Percentiles rank a stretch among this genome's conserved stretches.
Conservation (phyloP, 2,888 invertebrate species). For the Rotaria macrura region DNA sequence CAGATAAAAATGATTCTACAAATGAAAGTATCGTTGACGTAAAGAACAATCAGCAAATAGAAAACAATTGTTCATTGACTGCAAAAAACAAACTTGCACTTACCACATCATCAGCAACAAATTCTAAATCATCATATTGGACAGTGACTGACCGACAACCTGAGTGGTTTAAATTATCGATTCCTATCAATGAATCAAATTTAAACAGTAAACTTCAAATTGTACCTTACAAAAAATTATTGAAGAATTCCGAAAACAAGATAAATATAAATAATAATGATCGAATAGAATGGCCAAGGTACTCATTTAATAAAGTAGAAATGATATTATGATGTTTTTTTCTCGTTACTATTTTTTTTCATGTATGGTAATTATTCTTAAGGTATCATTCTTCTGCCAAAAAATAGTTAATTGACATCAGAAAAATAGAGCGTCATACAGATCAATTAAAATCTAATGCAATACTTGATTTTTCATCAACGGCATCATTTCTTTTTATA, state of each 20-base stretch:
- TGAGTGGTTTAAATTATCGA: neutral
- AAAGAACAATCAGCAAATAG: neutral
- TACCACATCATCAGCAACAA: neutral
- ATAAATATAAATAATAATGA: neutral
- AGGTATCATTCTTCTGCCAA: no score
- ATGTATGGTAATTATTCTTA: no score
- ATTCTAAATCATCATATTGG: neutral
- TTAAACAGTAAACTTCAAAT: neutral
- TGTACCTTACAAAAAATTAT: neutral
- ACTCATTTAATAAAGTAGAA: neutral
- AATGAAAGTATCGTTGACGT: neutral
- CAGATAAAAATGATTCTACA: neutral
- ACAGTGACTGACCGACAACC: conserved; percentile 13
- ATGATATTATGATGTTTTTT: no score
- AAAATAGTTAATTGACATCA: no score
- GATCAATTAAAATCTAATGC: no score
- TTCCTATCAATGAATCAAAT: neutral
- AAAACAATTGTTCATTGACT: neutral
- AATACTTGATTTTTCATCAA: no score
- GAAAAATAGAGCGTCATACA: no score
- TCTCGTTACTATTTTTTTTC: no score
- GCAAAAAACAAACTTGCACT: neutral
- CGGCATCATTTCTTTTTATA: no score
- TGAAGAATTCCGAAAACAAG: neutral
- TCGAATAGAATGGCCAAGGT: neutral